Evolutionary conservation across 2,888 invertebrate species (phyloP), one percentile per base, ranked within the genome.

Genomic region (Reticulitermes lucifugus): DNA sequence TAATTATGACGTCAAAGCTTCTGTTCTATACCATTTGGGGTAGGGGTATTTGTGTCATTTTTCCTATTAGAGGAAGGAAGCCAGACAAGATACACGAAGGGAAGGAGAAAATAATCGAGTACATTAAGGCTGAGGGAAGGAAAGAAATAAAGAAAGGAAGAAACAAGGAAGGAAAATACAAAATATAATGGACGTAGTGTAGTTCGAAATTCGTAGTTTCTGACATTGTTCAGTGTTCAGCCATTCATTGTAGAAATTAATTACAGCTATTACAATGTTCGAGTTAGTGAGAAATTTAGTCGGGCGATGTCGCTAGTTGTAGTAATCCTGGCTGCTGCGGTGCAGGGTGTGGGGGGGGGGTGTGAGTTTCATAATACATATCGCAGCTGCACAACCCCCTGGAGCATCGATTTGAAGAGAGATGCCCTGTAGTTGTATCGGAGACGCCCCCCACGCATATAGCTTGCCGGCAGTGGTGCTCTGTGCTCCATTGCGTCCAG

Each of bases 351-450:
- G 79, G 35, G 35, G 35, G 35, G 1, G 35, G 35, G 35, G 35
- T 35, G 35, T 79, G 65, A 29, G 46, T 75, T 73, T 75, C 75
- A 83, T 79, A 79, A 79, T 25, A 79, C 79, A 79, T 79, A 41
- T 79, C 79, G 51, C 81, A 81, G 81, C 65, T 65, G 81, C 81
- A 81, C 81, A 65, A 81, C 81, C 81, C 81, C 81, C 81, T 65
- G 81, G 81, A 81, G 81, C 81, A 81, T 81, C 81, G 81, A 81
- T 81, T 81, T 29, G 60, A 29, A 73, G 73, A 73, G 73, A 77
- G 77, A 77, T 21, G n/a, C 65, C 65, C 77, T 46, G 77, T 46
- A 73, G 41, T 21, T 21, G 73, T n/a, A 41, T 41, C 18, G 41
- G 73, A 77, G 77, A 77, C 77, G 77, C 77, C 77, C 77, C 77